Evolutionary conservation across 2,888 invertebrate species (phyloP).

Genomic region (Tridacna gigas): DNA sequence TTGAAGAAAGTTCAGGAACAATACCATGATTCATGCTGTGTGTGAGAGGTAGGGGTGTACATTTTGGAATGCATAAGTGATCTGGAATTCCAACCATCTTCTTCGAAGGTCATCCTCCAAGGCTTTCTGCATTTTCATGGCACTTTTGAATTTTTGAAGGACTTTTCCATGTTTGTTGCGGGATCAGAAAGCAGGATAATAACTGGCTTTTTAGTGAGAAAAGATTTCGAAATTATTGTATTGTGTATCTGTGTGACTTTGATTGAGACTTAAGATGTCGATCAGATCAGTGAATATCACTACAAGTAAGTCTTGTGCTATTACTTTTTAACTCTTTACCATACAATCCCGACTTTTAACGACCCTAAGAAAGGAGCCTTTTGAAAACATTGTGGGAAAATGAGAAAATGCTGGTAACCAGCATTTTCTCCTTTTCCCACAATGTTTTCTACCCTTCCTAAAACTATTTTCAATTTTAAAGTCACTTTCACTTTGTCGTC

Average conservation of each 20-base stretch:
- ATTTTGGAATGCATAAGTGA: conserved; percentile 17
- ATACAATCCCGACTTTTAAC: no score
- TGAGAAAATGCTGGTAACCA: no score
- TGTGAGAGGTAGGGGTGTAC: conserved; percentile 11
- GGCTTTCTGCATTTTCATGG: neutral
- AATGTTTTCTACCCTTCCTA: no score
- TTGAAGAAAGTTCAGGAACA: no score
- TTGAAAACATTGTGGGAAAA: no score
- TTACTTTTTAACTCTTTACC: no score
- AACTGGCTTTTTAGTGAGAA: neutral
- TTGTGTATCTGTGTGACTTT: neutral
- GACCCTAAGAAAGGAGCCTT: no score
- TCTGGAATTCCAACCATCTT: conserved; percentile 17
- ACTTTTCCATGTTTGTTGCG: neutral
- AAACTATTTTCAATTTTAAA: no score
- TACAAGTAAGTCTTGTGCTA: neutral
- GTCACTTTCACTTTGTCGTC: no score
- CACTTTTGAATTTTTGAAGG: neutral
- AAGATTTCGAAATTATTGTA: no score
- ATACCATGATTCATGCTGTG: conserved; percentile 8
- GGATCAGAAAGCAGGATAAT: neutral
- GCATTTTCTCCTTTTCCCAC: no score
- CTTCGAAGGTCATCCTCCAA: conserved; percentile 13
- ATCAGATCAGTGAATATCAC: neutral
- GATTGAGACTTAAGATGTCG: neutral